phyloP scores from a whole-genome alignment of 2,888 invertebrate genomes.

The Apeira syringaria region DNA sequence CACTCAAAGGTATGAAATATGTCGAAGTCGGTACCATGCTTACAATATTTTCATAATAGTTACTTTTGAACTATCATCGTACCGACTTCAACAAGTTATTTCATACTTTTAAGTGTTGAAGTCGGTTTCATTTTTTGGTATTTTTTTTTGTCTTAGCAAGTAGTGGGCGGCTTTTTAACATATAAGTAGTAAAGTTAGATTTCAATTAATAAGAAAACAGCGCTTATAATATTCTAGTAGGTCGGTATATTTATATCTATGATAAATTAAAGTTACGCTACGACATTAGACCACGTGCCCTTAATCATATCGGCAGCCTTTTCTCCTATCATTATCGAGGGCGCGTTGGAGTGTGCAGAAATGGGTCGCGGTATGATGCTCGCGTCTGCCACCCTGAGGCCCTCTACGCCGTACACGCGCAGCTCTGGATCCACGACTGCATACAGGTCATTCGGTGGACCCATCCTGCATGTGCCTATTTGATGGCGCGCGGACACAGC shows the following conservation, averaged over 20 bases:
- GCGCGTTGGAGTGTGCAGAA: slow-evolving; percentile 86
- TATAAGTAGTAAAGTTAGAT: too few relatives aligned
- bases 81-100: too few relatives aligned
- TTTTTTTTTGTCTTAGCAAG: too few relatives aligned
- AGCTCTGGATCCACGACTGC: slow-evolving; percentile 87
- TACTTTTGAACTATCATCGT: too few relatives aligned
- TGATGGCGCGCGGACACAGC: slow-evolving; percentile 84
- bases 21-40: too few relatives aligned
- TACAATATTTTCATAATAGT: too few relatives aligned
- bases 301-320: slow-evolving; percentile 88
- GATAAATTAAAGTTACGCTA: slow-evolving; percentile 23
- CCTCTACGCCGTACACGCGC: slow-evolving; percentile 85
- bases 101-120: too few relatives aligned
- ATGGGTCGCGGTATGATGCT: slow-evolving; percentile 87
- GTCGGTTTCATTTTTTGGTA: too few relatives aligned
- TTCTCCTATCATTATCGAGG: slow-evolving; percentile 89
- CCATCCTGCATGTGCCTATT: slow-evolving; percentile 89
- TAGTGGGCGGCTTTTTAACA: too few relatives aligned
- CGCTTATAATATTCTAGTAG: slow-evolving; percentile 16
- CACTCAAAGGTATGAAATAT: too few relatives aligned
- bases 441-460: slow-evolving; percentile 82
- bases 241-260: slow-evolving; percentile 25
- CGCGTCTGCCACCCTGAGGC: slow-evolving; percentile 87
- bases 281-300: slow-evolving; percentile 74
- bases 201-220: too few relatives aligned